Evolutionary conservation across 2,888 invertebrate species (phyloP).

Genomic region (Stenchaetothrips biformis): DNA sequence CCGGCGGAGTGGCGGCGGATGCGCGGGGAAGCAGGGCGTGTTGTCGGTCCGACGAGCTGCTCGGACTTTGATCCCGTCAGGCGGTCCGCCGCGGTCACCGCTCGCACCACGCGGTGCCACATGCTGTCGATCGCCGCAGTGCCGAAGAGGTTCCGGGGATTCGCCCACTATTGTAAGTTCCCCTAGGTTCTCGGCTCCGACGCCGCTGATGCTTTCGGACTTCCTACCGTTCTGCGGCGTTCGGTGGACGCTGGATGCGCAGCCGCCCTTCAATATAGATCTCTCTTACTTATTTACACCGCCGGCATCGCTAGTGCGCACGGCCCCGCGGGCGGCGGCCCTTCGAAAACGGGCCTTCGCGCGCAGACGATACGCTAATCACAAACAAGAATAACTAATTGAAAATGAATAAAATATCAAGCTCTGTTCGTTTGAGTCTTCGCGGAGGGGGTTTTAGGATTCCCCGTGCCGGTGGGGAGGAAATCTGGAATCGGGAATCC

Average conservation of each 20-base stretch:
- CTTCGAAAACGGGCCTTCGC: neutral
- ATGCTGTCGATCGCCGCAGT: too few relatives aligned
- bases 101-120: too few relatives aligned
- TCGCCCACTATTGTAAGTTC: too few relatives aligned
- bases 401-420: slow-evolving; percentile 25
- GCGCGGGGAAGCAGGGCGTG: neutral
- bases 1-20: neutral
- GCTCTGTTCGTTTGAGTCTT: slow-evolving; percentile 23
- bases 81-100: too few relatives aligned
- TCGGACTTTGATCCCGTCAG: too few relatives aligned
- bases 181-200: too few relatives aligned
- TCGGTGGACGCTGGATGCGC: too few relatives aligned
- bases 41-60: too few relatives aligned
- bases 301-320: neutral
- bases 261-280: neutral
- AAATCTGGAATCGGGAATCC: slow-evolving; percentile 24
- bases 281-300: slow-evolving; percentile 8
- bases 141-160: too few relatives aligned
- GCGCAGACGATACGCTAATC: slow-evolving; percentile 9
- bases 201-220: too few relatives aligned
- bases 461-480: neutral
- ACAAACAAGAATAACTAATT: slow-evolving; percentile 25
- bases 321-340: neutral
- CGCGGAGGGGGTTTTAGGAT: neutral
- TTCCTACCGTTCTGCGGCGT: too few relatives aligned